These are phyloP conservation scores for Pelmatolapia mariae DNA, from an alignment of 2,113 vertebrate species.

Conservation along the genomic window DNA sequence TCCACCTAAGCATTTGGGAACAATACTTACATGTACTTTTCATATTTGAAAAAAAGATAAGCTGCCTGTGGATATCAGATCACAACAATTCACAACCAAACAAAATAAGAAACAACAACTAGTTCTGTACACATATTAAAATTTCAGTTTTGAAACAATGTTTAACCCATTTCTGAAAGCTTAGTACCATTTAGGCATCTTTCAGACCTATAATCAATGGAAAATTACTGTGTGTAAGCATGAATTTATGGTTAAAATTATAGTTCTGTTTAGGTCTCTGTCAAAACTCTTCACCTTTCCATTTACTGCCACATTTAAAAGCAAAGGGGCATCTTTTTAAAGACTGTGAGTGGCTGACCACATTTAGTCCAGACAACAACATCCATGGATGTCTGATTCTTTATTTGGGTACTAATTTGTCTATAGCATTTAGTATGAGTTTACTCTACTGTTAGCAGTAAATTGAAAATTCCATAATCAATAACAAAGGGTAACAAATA, in stretches of 20 bases:
- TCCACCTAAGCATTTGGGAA: background rate
- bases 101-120: background rate
- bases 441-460: background rate
- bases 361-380: background rate
- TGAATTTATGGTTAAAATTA: background rate
- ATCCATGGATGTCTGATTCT: background rate
- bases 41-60: background rate
- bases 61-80: background rate
- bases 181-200: background rate
- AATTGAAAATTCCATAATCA: background rate
- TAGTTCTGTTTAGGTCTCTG: background rate
- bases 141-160: background rate
- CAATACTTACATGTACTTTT: rapidly evolving
- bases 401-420: background rate
- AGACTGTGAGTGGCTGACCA: background rate
- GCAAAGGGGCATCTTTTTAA: background rate
- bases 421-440: rapidly evolving
- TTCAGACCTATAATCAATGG: background rate
- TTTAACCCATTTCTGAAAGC: background rate
- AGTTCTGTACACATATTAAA: background rate
- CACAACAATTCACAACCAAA: background rate
- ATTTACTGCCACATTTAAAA: background rate
- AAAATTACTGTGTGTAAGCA: background rate
- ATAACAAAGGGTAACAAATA: background rate
- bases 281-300: background rate